phyloP scores from a whole-genome alignment of 2,888 invertebrate species.

The Spicauda simplicius region DNA sequence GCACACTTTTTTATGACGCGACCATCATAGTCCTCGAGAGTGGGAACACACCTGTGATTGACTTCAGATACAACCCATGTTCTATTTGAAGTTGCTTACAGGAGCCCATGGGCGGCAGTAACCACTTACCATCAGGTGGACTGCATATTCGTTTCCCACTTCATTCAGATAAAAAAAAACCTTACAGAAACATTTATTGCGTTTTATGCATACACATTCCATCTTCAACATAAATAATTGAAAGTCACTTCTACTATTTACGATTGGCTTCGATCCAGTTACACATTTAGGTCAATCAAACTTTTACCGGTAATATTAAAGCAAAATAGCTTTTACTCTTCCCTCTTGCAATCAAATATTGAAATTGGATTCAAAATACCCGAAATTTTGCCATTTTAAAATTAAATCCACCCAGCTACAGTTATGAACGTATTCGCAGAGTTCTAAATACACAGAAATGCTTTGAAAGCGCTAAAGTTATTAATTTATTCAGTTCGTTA shows the following conservation, averaged over 20 bases:
- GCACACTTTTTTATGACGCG: no score
- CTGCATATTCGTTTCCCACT: no score
- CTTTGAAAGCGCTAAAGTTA: conserved; percentile 39
- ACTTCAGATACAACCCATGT: no score
- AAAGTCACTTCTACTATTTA: conserved; percentile 5
- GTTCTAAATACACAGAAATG: conserved; percentile 2
- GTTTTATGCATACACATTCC: not conserved
- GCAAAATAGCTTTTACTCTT: not conserved
- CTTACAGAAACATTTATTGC: not conserved
- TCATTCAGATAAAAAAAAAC: no score
- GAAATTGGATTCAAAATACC: not conserved
- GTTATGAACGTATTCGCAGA: not conserved
- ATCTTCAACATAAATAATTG: not conserved
- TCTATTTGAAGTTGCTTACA: no score
- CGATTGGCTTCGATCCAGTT: conserved; percentile 14
- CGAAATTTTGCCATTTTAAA: not conserved
- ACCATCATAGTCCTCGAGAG: no score
- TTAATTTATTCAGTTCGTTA: conserved; percentile 29
- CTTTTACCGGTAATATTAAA: conserved; percentile 1
- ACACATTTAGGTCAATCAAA: conserved; percentile 10
- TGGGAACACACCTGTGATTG: no score
- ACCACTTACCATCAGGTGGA: no score
- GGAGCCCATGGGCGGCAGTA: no score
- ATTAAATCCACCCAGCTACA: not conserved
- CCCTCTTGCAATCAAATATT: conserved; percentile 1